Evolutionary conservation across 2,113 vertebrate species (phyloP), one percentile per base, ranked within the genome.

Genomic region (Lucifuga dentata): DNA sequence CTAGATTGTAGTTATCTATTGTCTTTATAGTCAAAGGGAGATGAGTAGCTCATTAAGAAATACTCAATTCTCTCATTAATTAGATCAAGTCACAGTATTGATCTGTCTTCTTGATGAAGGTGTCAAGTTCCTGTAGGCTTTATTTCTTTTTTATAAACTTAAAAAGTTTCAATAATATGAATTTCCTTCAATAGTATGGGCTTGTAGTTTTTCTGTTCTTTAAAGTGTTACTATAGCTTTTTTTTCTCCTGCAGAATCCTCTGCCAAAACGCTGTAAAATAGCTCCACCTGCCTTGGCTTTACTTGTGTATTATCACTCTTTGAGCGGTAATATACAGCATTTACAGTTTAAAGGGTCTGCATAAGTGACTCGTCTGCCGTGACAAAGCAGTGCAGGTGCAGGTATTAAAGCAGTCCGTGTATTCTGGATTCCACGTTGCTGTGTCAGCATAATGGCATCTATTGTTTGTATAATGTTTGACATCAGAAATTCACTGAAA

Each of bases 101-200:
- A 88, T 67, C 68, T 33, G 56, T 46, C 51, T 56, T 80, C 78
- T 80, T 86, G 68, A 81, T 81, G 39, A 82, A 85, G 76, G 86
- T 81, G 86, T 85, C 64, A 76, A 66, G 20, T 40, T 82, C 66
- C 76, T 73, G 75, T 65, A 63, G 2, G 10, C 2, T 52, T 57
- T 53, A 64, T 73, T 56, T 21, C 11, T 15, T 57, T 23, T 12
- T 23, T 15, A 67, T n/a, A n/a, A n/a, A n/a, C n/a, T n/a, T n/a
- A n/a, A n/a, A n/a, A n/a, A n/a, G n/a, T n/a, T n/a, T n/a, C n/a
- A n/a, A n/a, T n/a, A n/a, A n/a, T n/a, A n/a, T n/a, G n/a, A n/a
- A n/a, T n/a, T n/a, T n/a, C n/a, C n/a, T n/a, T n/a, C n/a, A n/a
- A n/a, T n/a, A n/a, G n/a, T n/a, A n/a, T n/a, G 26, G 3, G 3